A percentile compares a stretch with the other conserved stretches of the same genome.
phyloP scores from a whole-genome alignment of 2,797 vertebrate genomes.

The Graptemys geographica region DNA sequence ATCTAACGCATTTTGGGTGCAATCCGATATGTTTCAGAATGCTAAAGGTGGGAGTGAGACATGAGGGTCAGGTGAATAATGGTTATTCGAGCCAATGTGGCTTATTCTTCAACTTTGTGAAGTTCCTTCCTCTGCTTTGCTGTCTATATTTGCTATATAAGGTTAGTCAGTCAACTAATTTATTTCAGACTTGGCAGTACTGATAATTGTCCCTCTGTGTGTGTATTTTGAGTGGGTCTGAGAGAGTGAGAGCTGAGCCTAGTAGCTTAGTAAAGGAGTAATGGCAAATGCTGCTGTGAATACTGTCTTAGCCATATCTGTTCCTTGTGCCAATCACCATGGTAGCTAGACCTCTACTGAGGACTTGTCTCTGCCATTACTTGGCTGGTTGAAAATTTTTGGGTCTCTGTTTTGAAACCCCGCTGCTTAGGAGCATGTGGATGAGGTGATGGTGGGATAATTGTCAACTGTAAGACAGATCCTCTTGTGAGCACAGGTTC shows the following conservation, averaged over 20 bases:
- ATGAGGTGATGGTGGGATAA: not conserved
- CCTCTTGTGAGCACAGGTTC: not conserved
- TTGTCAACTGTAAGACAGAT: slow-evolving; percentile 2
- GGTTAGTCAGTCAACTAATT: not conserved
- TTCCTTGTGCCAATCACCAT: not conserved
- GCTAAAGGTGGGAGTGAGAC: not conserved
- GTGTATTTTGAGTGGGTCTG: not conserved
- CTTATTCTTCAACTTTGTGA: not conserved
- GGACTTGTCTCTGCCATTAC: not conserved
- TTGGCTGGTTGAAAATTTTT: not conserved
- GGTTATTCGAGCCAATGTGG: not conserved
- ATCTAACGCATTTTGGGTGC: not conserved
- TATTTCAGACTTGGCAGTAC: not conserved
- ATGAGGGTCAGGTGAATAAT: not conserved
- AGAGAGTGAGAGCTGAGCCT: not conserved
- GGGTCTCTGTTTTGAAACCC: slow-evolving; percentile 10
- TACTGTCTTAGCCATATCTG: not conserved
- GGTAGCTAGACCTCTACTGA: not conserved
- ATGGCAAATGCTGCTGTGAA: not conserved
- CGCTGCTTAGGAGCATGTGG: not conserved
- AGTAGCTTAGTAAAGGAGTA: not conserved
- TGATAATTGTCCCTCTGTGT: not conserved
- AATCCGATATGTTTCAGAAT: not conserved
- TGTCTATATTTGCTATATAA: not conserved
- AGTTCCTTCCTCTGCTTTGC: not conserved